Evolutionary conservation across 2,888 invertebrate genomes (phyloP).

Genomic region (Aphidoletes aphidimyza): DNA sequence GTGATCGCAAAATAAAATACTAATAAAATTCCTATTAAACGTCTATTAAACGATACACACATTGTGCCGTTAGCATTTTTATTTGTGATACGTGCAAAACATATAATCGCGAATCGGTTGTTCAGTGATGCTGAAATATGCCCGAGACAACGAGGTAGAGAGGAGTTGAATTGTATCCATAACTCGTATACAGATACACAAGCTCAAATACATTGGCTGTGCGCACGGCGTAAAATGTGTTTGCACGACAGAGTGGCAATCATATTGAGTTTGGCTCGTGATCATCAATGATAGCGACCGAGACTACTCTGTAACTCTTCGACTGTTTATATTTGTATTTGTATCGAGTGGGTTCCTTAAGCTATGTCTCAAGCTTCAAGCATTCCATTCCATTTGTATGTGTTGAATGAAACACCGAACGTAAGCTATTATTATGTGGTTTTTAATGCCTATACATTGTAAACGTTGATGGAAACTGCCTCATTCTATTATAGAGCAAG

Average conservation of each 20-base stretch:
- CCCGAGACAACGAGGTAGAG: neutral
- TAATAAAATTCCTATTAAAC: slow-evolving; percentile 38
- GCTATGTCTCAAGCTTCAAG: neutral
- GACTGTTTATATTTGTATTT: neutral
- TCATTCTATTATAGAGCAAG: neutral
- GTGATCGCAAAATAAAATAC: slow-evolving; percentile 41
- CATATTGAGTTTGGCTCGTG: slow-evolving; percentile 27
- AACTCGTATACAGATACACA: neutral
- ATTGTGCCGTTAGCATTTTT: slow-evolving; percentile 22
- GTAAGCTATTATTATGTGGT: slow-evolving; percentile 33
- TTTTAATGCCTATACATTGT: slow-evolving; percentile 15
- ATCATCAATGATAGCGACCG: slow-evolving; percentile 25
- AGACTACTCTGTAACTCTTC: no score
- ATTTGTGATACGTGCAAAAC: slow-evolving; percentile 43
- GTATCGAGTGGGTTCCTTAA: neutral
- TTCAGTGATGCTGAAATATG: neutral
- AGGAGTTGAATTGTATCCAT: neutral
- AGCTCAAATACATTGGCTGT: neutral
- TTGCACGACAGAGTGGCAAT: slow-evolving; percentile 35
- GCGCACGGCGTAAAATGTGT: slow-evolving; percentile 37
- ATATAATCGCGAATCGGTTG: neutral
- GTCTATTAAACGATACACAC: slow-evolving; percentile 31
- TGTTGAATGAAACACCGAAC: neutral
- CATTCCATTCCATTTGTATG: neutral
- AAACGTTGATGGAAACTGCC: neutral